Evolutionary conservation across 2,113 vertebrate genomes (phyloP).

Genomic region (Carlito syrichta): DNA sequence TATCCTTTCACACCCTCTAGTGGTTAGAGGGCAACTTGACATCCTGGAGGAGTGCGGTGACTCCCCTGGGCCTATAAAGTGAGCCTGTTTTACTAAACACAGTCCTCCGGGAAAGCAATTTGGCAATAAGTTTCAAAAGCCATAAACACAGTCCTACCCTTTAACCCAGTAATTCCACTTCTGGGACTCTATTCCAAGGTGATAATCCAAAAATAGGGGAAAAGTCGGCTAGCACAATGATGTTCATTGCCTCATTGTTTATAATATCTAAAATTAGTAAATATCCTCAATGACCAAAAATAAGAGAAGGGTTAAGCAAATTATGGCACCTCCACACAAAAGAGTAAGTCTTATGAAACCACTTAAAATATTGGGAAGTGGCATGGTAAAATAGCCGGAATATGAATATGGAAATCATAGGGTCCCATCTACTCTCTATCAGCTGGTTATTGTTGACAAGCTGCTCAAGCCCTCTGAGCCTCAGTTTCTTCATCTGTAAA

Average conservation of each 20-base stretch:
- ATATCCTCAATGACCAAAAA: conserved; percentile 23
- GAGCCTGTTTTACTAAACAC: background rate
- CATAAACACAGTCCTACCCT: conserved; percentile 74
- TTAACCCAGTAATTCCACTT: conserved; percentile 74
- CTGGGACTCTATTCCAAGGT: conserved; percentile 59
- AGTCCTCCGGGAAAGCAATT: conserved; percentile 63
- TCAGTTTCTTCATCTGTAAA: background rate
- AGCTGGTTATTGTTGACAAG: background rate
- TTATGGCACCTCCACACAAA: background rate
- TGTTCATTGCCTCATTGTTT: conserved; percentile 58
- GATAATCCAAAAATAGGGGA: conserved; percentile 64
- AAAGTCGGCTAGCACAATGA: conserved; percentile 41
- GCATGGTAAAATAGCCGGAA: background rate
- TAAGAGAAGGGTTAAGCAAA: background rate
- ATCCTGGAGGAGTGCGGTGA: conserved; percentile 48
- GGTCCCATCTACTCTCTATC: background rate
- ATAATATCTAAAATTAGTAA: conserved; percentile 42
- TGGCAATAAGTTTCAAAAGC: conserved; percentile 65
- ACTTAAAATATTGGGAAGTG: background rate
- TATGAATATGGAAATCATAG: background rate
- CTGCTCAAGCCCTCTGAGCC: background rate
- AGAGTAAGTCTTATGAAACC: background rate
- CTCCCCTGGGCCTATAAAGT: conserved; percentile 65
- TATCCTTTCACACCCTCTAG: conserved; percentile 80
- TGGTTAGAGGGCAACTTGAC: conserved; percentile 76